Conservation (phyloP, 2,888 invertebrate species). For the Nemotelus nigrinus region DNA sequence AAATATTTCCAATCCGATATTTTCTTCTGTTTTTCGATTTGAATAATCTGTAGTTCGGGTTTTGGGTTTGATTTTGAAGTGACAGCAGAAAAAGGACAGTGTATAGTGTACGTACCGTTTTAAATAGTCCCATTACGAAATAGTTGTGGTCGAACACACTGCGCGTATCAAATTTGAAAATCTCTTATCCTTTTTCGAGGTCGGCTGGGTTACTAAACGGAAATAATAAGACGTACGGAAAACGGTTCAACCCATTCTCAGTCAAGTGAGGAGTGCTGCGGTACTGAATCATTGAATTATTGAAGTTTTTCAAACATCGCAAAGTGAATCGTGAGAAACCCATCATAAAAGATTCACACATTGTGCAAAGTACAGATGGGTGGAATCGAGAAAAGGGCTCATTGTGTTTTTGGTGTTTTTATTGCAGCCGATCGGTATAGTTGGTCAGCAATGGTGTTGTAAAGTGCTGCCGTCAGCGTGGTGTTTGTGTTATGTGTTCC, state of each 20-base stretch:
- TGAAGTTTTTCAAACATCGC: not conserved
- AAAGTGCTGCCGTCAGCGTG: constrained; percentile 3
- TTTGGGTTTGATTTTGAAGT: not conserved
- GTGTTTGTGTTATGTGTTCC: not conserved
- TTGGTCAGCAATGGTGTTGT: not conserved
- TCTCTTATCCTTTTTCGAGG: not conserved
- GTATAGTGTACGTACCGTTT: too few species aligned
- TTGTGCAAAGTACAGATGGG: constrained; percentile 13
- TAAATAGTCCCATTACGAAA: too few species aligned
- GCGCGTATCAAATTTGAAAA: too few species aligned
- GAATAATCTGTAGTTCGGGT: not conserved
- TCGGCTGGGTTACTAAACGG: not conserved
- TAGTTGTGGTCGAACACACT: too few species aligned
- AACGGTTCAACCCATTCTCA: constrained; percentile 3
- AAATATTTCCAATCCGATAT: not conserved
- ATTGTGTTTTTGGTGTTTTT: not conserved
- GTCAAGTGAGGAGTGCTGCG: constrained; percentile 4
- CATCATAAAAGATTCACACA: constrained; percentile 6
- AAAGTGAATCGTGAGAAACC: not conserved
- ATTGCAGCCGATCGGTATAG: constrained; percentile 4
- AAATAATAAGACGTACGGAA: not conserved
- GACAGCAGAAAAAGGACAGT: too few species aligned
- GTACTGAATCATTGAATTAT: not conserved
- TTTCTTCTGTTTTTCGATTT: not conserved
- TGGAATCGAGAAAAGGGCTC: not conserved